Conservation (phyloP, 2,113 vertebrate genomes). For the Oryzias melastigma region DNA sequence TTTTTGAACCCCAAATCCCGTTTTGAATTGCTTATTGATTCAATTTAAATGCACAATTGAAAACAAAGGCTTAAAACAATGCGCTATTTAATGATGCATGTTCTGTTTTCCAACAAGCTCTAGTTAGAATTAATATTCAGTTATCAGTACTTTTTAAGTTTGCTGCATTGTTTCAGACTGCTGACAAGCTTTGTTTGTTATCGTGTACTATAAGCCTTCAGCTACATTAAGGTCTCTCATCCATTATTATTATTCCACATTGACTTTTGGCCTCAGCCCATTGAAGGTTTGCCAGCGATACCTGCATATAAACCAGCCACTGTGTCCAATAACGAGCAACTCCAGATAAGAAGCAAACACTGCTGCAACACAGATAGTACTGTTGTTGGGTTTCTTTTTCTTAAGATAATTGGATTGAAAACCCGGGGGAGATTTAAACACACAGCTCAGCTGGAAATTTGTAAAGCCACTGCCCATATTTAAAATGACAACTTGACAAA, state of each 20-base stretch:
- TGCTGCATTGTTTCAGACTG: conserved; percentile 5
- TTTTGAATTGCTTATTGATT: too few relatives aligned
- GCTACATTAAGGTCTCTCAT: conserved; percentile 21
- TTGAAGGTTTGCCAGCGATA: conserved; percentile 26
- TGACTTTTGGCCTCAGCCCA: conserved; percentile 36
- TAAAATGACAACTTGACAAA: conserved; percentile 1
- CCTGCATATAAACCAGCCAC: conserved; percentile 21
- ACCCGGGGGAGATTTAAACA: conserved; percentile 1
- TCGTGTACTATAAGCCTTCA: conserved; percentile 26
- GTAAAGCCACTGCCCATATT: neutral
- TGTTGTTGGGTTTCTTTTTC: neutral
- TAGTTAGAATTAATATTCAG: neutral
- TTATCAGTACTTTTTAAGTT: conserved; percentile 6
- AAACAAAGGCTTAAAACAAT: conserved; percentile 8
- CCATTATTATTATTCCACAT: conserved; percentile 41
- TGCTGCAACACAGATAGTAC: conserved; percentile 7
- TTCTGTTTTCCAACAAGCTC: neutral
- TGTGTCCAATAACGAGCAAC: conserved; percentile 12
- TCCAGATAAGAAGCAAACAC: conserved; percentile 21
- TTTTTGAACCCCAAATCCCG: neutral
- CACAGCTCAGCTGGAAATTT: neutral
- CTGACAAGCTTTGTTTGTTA: conserved; percentile 16
- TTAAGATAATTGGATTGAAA: conserved; percentile 7
- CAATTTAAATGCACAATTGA: neutral
- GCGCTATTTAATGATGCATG: neutral